A percentile compares a stretch with the other conserved stretches of the same genome.
phyloP scores from a whole-genome alignment of 2,888 invertebrate species.

The Mythimna lalbum region DNA sequence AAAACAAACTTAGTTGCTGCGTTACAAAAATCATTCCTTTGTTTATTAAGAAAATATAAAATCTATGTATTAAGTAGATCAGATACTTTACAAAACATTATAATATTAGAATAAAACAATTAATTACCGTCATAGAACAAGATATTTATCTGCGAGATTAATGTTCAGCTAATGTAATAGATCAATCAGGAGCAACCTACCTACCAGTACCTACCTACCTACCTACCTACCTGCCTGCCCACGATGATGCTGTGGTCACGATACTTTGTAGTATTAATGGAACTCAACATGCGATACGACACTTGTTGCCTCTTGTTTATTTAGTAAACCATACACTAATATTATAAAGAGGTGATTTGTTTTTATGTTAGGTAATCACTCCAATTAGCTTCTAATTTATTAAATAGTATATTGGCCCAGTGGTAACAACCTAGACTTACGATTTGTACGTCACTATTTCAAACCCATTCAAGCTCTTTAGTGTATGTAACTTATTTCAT shows the following conservation, averaged over 20 bases:
- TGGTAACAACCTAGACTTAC: too few relatives aligned
- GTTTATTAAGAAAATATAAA: too few relatives aligned
- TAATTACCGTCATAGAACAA: constrained; percentile 47
- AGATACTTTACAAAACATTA: constrained; percentile 5
- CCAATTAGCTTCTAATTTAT: too few relatives aligned
- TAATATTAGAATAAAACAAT: constrained; percentile 33
- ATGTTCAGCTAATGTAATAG: constrained; percentile 50
- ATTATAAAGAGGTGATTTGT: too few relatives aligned
- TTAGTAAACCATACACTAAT: neutral
- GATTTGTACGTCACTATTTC: too few relatives aligned
- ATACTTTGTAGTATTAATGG: constrained; percentile 40
- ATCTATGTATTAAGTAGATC: neutral
- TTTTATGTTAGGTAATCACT: too few relatives aligned
- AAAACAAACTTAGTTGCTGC: too few relatives aligned
- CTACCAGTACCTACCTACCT: constrained; percentile 1
- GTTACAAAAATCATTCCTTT: too few relatives aligned
- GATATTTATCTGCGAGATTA: constrained; percentile 58
- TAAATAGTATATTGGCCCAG: too few relatives aligned
- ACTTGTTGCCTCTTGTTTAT: neutral
- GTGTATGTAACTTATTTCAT: too few relatives aligned
- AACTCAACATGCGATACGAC: constrained; percentile 29
- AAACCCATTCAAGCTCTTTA: too few relatives aligned
- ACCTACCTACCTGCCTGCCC: neutral
- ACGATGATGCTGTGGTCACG: constrained; percentile 35
- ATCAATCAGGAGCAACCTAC: constrained; percentile 46